Evolutionary conservation across 2,888 invertebrate species (phyloP), one percentile per base, ranked within the genome.

Genomic region (Didymodactylos carnosus): DNA sequence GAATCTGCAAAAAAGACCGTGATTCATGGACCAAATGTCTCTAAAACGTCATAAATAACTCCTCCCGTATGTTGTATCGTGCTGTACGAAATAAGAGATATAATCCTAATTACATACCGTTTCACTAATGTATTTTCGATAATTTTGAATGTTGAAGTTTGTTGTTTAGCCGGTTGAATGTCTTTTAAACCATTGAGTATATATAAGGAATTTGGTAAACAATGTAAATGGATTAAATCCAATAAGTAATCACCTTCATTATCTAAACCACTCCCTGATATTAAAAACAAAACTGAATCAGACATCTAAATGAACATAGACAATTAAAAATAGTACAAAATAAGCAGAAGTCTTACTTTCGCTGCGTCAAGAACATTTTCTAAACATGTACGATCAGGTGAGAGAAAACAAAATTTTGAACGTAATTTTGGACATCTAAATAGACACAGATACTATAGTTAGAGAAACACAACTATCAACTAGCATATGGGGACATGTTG

Each of bases 271-370:
- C 77, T 77, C 19, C 79, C 76, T 70, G 84, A 82, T 75, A 90
- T 86, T 13, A 94, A 82, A 80, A 92, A 88, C 6, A 95, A 80
- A 3, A 91, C 87, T 2, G 90, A 90, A 80, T 94, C 93, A 35
- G 91, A 89, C 10, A 92, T 88, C 53, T 62, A 62, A 29, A 62
- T 1, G 5, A 7, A 19, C n/a, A 16, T 10, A 10, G n/a, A 46
- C 23, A 46, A 49, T 23, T 49, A 49, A 19, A 49, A 49, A 49
- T 16, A 4, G n/a, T 49, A 13, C 7, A 49, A 13, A 23, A 43
- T 10, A 4, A 43, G 19, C 4, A 5, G 19, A 19, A 49, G 23
- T 49, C 46, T 23, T 23, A 62, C 53, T 40, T 74, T 74, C 13
- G 71, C 14, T 23, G 71, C 41, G 53, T 74, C 74, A 25, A 69